These are phyloP conservation scores for Platichthys flesus DNA, from an alignment of 2,113 vertebrate species.

Conservation along the genomic window DNA sequence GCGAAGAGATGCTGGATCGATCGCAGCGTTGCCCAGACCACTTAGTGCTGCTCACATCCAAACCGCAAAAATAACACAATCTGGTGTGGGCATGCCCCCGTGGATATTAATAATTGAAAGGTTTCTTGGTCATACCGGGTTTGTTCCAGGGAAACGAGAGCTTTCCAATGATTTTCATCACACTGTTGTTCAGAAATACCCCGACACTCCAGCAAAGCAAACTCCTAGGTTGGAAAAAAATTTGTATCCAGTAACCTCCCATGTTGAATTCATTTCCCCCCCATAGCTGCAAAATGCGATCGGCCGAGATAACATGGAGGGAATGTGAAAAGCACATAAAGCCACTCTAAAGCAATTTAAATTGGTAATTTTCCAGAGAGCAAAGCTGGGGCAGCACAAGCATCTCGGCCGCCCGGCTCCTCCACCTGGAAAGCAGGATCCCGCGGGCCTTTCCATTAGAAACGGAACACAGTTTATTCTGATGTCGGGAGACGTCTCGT, in stretches of 20 bases:
- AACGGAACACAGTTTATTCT: constrained; percentile 46
- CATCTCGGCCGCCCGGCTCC: constrained; percentile 12
- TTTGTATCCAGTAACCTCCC: constrained; percentile 29
- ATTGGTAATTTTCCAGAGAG: constrained; percentile 54
- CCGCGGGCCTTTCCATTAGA: constrained; percentile 21
- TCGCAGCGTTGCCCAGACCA: constrained; percentile 49
- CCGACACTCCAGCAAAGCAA: constrained; percentile 14
- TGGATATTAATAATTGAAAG: constrained; percentile 78
- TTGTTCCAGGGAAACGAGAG: constrained; percentile 66
- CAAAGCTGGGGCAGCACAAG: constrained; percentile 20
- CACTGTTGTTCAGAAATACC: constrained; percentile 26
- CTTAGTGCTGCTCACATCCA: constrained; percentile 50
- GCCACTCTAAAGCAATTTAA: constrained; percentile 48
- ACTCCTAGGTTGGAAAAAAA: constrained; percentile 26
- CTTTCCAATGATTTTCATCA: constrained; percentile 33
- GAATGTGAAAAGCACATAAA: constrained; percentile 42
- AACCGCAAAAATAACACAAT: constrained; percentile 65
- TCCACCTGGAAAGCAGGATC: constrained; percentile 27
- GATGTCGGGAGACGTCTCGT: constrained; percentile 47
- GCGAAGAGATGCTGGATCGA: constrained; percentile 57
- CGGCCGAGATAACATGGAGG: constrained; percentile 29
- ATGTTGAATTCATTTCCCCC: constrained; percentile 45
- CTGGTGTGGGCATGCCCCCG: constrained; percentile 52
- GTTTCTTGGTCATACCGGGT: constrained; percentile 60
- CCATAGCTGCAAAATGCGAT: constrained; percentile 51